These are phyloP conservation scores for Pseudeuparius sepicola DNA, from an alignment of 2,888 invertebrate genomes.

Conservation along the genomic window DNA sequence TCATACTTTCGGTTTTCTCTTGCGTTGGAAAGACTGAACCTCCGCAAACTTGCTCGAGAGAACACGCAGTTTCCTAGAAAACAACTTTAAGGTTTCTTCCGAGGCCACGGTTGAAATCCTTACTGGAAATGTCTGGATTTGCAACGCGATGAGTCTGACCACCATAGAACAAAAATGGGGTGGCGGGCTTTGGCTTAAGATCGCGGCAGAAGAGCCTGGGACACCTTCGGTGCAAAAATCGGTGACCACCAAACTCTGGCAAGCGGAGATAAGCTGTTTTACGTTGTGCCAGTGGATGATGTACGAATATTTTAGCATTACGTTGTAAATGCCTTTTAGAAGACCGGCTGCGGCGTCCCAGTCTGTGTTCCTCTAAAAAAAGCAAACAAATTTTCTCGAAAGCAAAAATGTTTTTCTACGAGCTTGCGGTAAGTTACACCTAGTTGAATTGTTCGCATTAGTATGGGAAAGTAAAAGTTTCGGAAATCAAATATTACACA, in stretches of 20 bases:
- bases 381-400: slow-evolving; percentile 4
- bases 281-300: slow-evolving; percentile 95
- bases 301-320: slow-evolving; percentile 86
- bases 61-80: too few relatives aligned
- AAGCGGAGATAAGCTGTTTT: slow-evolving; percentile 75
- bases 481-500: too few relatives aligned
- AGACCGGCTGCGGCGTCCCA: slow-evolving; percentile 96
- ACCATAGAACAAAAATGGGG: slow-evolving; percentile 93
- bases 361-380: slow-evolving; percentile 75
- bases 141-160: slow-evolving; percentile 87
- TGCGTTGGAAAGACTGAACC: slow-evolving; percentile 80
- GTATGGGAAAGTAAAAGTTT: too few relatives aligned
- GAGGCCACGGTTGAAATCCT: too few relatives aligned
- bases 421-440: too few relatives aligned
- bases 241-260: slow-evolving; percentile 76
- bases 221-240: slow-evolving; percentile 62
- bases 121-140: slow-evolving; percentile 89
- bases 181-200: slow-evolving; percentile 88
- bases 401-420: background rate
- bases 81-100: too few relatives aligned
- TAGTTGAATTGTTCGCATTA: too few relatives aligned
- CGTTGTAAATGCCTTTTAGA: slow-evolving; percentile 90
- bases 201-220: slow-evolving; percentile 73
- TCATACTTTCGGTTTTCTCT: slow-evolving; percentile 90
- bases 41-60: slow-evolving; percentile 91